A percentile compares a stretch with the other conserved stretches of the same genome.
phyloP scores from a whole-genome alignment of 2,888 invertebrate genomes.

The Bombylius major region DNA sequence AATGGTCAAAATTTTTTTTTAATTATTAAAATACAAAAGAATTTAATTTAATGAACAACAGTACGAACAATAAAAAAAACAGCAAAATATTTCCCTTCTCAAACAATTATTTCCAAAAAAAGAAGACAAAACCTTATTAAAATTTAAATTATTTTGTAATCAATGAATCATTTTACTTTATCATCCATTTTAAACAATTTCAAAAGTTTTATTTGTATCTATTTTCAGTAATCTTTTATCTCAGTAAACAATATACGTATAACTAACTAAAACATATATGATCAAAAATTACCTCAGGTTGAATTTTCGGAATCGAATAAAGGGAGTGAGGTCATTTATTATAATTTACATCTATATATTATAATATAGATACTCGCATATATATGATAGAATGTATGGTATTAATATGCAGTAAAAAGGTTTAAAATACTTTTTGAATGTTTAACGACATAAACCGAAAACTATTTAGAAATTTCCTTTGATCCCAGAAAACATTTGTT shows the following conservation, averaged over 20 bases:
- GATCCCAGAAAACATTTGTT: constrained; percentile 16
- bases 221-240: background rate
- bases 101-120: too few species aligned
- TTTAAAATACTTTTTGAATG: constrained; percentile 13
- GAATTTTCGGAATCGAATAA: background rate
- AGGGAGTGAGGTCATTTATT: too few species aligned
- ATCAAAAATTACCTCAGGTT: constrained; percentile 7
- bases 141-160: constrained; percentile 13
- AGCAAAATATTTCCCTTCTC: too few species aligned
- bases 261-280: constrained; percentile 1
- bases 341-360: too few species aligned
- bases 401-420: constrained; percentile 3
- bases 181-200: constrained; percentile 2
- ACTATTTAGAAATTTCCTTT: constrained; percentile 16
- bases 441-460: constrained; percentile 15
- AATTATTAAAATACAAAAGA: too few species aligned
- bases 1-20: too few species aligned
- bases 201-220: background rate
- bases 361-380: too few species aligned
- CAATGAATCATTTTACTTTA: constrained; percentile 10
- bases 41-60: too few species aligned
- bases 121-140: constrained; percentile 10
- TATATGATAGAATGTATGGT: too few species aligned
- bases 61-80: too few species aligned
- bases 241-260: constrained; percentile 5